phyloP scores from a whole-genome alignment of 92 coral and sea anemone species.

The Epizoanthus rinbou region DNA sequence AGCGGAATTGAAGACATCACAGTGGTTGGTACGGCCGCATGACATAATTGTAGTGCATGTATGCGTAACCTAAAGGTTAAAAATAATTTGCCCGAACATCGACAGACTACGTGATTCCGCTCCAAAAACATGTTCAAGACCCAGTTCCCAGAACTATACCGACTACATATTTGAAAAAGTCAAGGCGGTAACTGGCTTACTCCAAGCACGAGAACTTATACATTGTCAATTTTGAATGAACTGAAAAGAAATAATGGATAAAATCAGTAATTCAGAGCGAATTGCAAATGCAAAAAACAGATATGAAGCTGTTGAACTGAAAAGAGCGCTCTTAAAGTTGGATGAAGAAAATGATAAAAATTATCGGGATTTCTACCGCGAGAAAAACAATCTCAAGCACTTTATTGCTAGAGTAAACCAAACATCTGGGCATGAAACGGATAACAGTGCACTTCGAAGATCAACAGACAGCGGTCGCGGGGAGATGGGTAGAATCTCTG shows the following conservation, averaged over 20 bases:
- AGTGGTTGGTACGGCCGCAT: too few species aligned
- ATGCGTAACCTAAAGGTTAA: too few species aligned
- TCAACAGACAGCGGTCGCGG: background rate
- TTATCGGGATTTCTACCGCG: background rate
- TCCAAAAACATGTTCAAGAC: too few species aligned
- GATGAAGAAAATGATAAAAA: background rate
- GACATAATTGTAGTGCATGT: too few species aligned
- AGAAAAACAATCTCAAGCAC: background rate
- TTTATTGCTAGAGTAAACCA: background rate
- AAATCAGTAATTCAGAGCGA: background rate
- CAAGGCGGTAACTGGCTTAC: too few species aligned
- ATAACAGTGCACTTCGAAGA: background rate
- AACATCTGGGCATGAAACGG: slow-evolving; percentile 10
- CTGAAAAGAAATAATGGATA: background rate
- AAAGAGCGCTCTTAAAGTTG: slow-evolving; percentile 13
- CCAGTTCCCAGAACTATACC: too few species aligned
- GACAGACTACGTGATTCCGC: too few species aligned
- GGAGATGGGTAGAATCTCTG: background rate
- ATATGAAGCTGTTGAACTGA: background rate
- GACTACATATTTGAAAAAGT: too few species aligned
- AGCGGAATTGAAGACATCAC: too few species aligned
- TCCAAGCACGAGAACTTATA: too few species aligned
- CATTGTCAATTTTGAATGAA: too few species aligned
- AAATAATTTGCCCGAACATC: too few species aligned
- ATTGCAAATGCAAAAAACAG: slow-evolving; percentile 21